Conservation (phyloP, 2,113 vertebrate genomes). For the Empidonax alnorum region DNA sequence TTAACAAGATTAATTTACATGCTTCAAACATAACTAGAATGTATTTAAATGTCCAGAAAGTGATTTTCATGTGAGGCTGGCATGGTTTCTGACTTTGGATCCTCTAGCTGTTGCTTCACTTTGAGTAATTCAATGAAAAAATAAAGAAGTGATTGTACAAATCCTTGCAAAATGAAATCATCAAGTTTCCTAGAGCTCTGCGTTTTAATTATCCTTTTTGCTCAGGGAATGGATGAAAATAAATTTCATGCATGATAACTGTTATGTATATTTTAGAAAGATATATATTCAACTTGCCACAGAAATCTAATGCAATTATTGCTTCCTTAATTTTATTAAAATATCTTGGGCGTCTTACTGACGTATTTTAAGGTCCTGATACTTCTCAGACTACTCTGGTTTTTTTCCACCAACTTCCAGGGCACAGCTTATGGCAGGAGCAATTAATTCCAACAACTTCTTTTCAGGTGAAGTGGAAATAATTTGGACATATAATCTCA, state of each 20-base stretch:
- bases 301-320: neutral
- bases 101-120: slow-evolving; percentile 16
- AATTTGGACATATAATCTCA: neutral
- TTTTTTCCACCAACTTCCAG: neutral
- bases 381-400: neutral
- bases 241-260: neutral
- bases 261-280: neutral
- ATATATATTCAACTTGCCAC: neutral
- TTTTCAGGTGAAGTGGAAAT: slow-evolving; percentile 4
- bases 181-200: neutral
- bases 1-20: neutral
- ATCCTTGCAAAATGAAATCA: slow-evolving; percentile 30
- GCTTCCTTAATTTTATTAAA: neutral
- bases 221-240: slow-evolving; percentile 3
- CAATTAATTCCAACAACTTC: neutral
- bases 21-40: neutral
- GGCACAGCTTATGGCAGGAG: neutral
- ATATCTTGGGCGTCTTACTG: neutral
- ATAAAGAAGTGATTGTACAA: slow-evolving; percentile 16
- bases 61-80: neutral
- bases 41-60: neutral
- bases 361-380: neutral
- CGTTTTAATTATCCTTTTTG: slow-evolving; percentile 11
- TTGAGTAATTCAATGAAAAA: slow-evolving; percentile 20
- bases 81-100: slow-evolving; percentile 13